Evolutionary conservation across 1,140 invertebrate genomes (phyloP).

Genomic region (Zaprionus davidi): DNA sequence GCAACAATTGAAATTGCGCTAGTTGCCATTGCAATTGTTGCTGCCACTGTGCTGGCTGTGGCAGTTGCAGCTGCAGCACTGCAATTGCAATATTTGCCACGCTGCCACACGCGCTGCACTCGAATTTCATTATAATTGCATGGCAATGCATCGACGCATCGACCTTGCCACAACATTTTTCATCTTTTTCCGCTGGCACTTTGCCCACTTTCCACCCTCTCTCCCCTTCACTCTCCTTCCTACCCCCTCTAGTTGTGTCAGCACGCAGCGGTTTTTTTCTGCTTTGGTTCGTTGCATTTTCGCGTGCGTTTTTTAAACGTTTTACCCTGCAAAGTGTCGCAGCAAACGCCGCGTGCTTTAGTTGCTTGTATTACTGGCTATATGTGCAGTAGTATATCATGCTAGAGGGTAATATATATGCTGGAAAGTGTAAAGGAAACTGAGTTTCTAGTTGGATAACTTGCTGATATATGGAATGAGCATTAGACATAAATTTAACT

Average conservation of each 20-base stretch:
- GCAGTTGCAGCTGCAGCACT: slow-evolving; percentile 22
- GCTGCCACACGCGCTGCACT: slow-evolving; percentile 25
- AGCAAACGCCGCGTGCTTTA: neutral
- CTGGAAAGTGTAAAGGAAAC: too few relatives aligned
- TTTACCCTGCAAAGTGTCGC: slow-evolving; percentile 1
- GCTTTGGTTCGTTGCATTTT: neutral
- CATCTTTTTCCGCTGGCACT: slow-evolving; percentile 27
- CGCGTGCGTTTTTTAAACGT: neutral
- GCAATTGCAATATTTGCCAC: slow-evolving; percentile 42
- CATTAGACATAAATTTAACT: too few relatives aligned
- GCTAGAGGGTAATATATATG: too few relatives aligned
- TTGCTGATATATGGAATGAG: too few relatives aligned
- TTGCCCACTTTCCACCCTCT: slow-evolving; percentile 2
- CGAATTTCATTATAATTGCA: slow-evolving; percentile 53
- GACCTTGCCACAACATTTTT: slow-evolving; percentile 39
- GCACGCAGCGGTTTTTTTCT: neutral
- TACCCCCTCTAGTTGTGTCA: neutral
- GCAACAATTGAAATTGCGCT: slow-evolving; percentile 5
- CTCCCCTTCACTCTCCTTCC: neutral
- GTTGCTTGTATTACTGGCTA: neutral
- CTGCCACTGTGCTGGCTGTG: neutral
- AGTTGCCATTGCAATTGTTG: slow-evolving; percentile 13
- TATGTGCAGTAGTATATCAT: neutral
- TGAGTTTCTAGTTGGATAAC: too few relatives aligned
- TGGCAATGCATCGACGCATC: slow-evolving; percentile 36